phyloP scores from a whole-genome alignment of 2,888 invertebrate species.

The Lycia hirtaria region DNA sequence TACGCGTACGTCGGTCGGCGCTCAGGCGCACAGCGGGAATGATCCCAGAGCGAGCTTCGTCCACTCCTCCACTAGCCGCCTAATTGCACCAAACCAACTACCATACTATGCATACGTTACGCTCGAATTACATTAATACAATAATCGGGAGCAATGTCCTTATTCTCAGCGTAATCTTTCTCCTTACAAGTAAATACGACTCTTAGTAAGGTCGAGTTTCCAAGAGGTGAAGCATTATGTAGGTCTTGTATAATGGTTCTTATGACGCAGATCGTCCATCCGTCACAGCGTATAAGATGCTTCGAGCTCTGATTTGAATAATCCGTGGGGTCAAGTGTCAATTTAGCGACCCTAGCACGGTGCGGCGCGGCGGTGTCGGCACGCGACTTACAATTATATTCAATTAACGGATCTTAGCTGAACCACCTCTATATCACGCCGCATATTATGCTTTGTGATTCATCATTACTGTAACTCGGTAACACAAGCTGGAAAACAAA shows the following conservation, averaged over 20 bases:
- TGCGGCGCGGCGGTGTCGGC: constrained; percentile 38
- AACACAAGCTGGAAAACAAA: constrained; percentile 21
- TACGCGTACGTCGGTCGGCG: constrained; percentile 76
- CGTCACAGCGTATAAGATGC: constrained; percentile 33
- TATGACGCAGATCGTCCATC: constrained; percentile 29
- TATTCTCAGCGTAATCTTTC: too few relatives aligned
- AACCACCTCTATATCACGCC: constrained; percentile 44
- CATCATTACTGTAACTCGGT: constrained; percentile 40
- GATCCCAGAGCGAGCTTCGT: constrained; percentile 60
- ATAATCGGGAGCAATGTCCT: constrained; percentile 38
- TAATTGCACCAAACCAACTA: constrained; percentile 34
- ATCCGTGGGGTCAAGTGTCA: constrained; percentile 71
- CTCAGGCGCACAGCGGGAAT: constrained; percentile 75
- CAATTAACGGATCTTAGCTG: constrained; percentile 66
- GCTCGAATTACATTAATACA: constrained; percentile 33
- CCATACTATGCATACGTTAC: constrained; percentile 27
- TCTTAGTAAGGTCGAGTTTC: background rate
- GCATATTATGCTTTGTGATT: constrained; percentile 52
- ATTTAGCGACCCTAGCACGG: constrained; percentile 57
- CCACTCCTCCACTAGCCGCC: constrained; percentile 43
- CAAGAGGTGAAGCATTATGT: constrained; percentile 1
- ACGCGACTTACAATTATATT: constrained; percentile 62
- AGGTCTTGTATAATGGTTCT: constrained; percentile 5
- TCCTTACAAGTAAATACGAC: too few relatives aligned
- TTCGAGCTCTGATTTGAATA: constrained; percentile 62